phyloP scores from a whole-genome alignment of 2,113 vertebrate genomes.

The Electrona antarctica region DNA sequence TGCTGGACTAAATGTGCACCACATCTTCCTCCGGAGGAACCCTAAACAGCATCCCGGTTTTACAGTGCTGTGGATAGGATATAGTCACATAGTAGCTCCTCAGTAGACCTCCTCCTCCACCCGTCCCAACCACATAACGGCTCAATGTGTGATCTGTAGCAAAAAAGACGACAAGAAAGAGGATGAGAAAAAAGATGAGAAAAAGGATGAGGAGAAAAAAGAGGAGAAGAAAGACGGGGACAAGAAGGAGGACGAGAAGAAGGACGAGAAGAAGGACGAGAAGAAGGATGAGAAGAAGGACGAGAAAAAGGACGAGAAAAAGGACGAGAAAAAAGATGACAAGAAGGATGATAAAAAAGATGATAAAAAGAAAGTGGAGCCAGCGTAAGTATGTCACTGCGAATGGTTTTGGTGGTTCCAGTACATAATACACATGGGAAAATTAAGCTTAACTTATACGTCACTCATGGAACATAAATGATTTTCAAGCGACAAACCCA shows the following conservation, averaged over 20 bases:
- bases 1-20: constrained; percentile 62
- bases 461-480: too few relatives aligned
- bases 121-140: constrained; percentile 5
- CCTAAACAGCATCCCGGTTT: neutral
- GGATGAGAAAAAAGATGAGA: constrained; percentile 67
- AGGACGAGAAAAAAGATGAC: constrained; percentile 75
- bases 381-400: constrained; percentile 73
- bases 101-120: neutral
- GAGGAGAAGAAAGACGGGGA: constrained; percentile 74
- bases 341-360: constrained; percentile 79
- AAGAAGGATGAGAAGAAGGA: constrained; percentile 78
- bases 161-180: constrained; percentile 87
- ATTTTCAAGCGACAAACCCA: too few relatives aligned
- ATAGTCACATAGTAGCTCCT: constrained; percentile 15
- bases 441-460: neutral
- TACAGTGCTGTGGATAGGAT: constrained; percentile 2
- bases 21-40: constrained; percentile 6
- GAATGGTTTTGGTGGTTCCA: neutral
- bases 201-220: constrained; percentile 76
- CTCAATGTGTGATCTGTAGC: constrained; percentile 73
- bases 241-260: constrained; percentile 77
- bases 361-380: constrained; percentile 80
- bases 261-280: constrained; percentile 81
- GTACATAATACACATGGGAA: neutral
- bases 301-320: constrained; percentile 72